Conservation (phyloP, 2,888 invertebrate species). For the Lobophora halterata region DNA sequence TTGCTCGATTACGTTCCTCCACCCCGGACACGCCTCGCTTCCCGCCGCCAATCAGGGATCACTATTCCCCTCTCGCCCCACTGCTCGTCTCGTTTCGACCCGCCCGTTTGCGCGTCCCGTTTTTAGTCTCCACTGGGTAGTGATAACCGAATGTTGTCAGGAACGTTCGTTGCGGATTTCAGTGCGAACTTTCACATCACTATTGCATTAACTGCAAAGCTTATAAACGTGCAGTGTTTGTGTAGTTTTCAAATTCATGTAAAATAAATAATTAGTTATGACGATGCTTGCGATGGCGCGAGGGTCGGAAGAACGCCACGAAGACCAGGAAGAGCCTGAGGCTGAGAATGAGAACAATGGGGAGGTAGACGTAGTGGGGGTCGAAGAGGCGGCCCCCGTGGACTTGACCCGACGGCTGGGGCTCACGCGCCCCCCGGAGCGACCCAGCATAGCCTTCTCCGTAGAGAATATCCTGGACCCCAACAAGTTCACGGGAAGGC, state of each 20-base stretch:
- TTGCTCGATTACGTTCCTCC: constrained; percentile 80
- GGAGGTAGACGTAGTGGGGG: constrained; percentile 74
- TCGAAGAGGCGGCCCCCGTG: constrained; percentile 72
- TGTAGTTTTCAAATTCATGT: too few relatives aligned
- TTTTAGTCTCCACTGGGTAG: constrained; percentile 50
- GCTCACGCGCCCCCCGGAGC: constrained; percentile 80
- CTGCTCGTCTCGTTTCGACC: constrained; percentile 44
- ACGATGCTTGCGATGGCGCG: constrained; percentile 79
- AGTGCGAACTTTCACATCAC: constrained; percentile 37
- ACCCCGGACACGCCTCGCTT: constrained; percentile 74
- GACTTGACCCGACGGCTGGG: constrained; percentile 76
- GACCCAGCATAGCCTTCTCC: constrained; percentile 87
- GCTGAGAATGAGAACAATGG: constrained; percentile 62
- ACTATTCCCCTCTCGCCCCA: constrained; percentile 42
- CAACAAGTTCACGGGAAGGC: constrained; percentile 90
- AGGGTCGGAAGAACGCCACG: constrained; percentile 66
- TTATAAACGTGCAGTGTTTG: constrained; percentile 41
- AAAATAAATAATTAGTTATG: constrained; percentile 57
- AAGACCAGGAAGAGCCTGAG: constrained; percentile 58
- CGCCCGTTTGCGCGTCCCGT: constrained; percentile 55
- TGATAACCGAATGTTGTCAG: constrained; percentile 52
- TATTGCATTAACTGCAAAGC: neutral
- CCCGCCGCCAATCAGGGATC: constrained; percentile 64
- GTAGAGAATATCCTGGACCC: constrained; percentile 95
- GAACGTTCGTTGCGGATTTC: constrained; percentile 42